These are phyloP conservation scores for Drosophila asahinai DNA, from an alignment of 1,140 invertebrate species.

Conservation along the genomic window DNA sequence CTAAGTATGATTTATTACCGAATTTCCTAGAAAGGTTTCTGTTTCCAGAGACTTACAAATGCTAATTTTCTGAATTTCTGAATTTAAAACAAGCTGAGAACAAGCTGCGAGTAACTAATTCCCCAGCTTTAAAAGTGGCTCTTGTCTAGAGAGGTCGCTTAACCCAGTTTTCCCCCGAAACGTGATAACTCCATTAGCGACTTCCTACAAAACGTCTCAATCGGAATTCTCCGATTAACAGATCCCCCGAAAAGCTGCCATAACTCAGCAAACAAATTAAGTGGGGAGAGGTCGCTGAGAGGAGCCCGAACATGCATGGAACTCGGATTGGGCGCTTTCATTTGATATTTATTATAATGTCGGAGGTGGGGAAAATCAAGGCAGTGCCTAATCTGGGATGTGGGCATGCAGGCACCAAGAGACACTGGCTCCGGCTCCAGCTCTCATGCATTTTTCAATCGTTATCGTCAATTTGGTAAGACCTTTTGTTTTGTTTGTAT, in stretches of 20 bases:
- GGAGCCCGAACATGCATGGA: not conserved
- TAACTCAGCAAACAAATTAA: slow-evolving; percentile 60
- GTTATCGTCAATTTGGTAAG: slow-evolving; percentile 80
- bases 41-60: not conserved
- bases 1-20: slow-evolving; percentile 11
- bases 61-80: slow-evolving; percentile 14
- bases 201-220: slow-evolving; percentile 59
- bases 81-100: slow-evolving; percentile 17
- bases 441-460: slow-evolving; percentile 69
- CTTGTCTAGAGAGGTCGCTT: slow-evolving; percentile 35
- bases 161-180: slow-evolving; percentile 37
- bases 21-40: slow-evolving; percentile 2
- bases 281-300: slow-evolving; percentile 40
- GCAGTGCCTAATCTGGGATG: slow-evolving; percentile 40
- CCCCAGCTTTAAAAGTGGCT: slow-evolving; percentile 9
- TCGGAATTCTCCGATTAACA: slow-evolving; percentile 31
- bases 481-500: slow-evolving; percentile 56
- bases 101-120: slow-evolving; percentile 24
- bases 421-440: not conserved
- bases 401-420: slow-evolving; percentile 29
- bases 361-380: slow-evolving; percentile 46
- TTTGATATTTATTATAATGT: slow-evolving; percentile 65
- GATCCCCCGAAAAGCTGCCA: slow-evolving; percentile 29
- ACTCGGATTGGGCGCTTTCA: slow-evolving; percentile 26
- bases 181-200: slow-evolving; percentile 55